Conservation (phyloP, 2,797 vertebrate species). For the Siniperca undulata region DNA sequence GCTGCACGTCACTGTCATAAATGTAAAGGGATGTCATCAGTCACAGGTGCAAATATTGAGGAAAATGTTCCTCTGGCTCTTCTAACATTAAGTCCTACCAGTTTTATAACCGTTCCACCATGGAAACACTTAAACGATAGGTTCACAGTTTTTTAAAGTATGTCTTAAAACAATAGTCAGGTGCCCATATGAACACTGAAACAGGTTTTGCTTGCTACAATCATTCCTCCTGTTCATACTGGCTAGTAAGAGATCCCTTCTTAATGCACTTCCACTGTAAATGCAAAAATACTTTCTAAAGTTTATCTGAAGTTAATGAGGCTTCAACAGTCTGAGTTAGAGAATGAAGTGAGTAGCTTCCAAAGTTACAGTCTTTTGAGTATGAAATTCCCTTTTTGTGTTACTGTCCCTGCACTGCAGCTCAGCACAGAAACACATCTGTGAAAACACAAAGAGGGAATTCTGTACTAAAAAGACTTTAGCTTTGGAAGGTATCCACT, state of each 20-base stretch:
- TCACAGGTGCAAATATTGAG: not conserved
- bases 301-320: not conserved
- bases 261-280: not conserved
- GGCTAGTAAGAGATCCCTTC: not conserved
- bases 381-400: not conserved
- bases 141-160: not conserved
- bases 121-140: not conserved
- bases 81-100: not conserved
- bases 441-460: not conserved
- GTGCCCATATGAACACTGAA: not conserved
- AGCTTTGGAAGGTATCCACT: not conserved
- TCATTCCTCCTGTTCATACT: not conserved
- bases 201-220: not conserved
- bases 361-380: not conserved
- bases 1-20: not conserved
- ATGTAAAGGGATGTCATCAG: not conserved
- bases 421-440: not conserved
- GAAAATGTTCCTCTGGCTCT: not conserved
- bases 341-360: not conserved
- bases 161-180: not conserved
- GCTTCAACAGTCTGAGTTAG: not conserved
- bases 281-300: not conserved
- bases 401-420: not conserved
- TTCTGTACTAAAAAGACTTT: not conserved
- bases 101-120: not conserved